A percentile compares a stretch with the other conserved stretches of the same genome.
phyloP scores from a whole-genome alignment of 2,797 vertebrate genomes.

The Chrosomus eos region DNA sequence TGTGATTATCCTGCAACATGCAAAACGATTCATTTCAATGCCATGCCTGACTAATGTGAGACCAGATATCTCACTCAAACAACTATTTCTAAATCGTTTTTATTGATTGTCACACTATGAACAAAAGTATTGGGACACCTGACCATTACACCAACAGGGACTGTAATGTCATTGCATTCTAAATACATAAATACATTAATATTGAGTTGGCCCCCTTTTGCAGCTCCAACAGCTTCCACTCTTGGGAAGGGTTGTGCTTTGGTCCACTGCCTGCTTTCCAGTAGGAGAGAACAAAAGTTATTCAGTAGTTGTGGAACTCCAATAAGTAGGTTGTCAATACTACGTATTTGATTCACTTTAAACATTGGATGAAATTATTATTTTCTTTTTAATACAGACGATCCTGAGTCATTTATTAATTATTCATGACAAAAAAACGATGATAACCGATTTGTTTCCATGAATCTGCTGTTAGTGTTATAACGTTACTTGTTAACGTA shows the following conservation, averaged over 20 bases:
- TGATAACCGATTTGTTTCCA: no score
- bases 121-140: neutral
- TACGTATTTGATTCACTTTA: no score
- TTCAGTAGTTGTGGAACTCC: no score
- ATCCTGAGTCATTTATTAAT: no score
- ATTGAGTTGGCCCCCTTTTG: neutral
- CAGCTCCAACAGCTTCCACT: neutral
- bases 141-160: neutral
- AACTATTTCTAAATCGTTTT: neutral
- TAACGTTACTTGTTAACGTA: no score
- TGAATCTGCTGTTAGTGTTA: no score
- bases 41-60: neutral
- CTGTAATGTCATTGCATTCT: neutral
- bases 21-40: slow-evolving; percentile 13
- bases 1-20: slow-evolving; percentile 47
- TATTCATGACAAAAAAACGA: no score
- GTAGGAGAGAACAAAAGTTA: no score
- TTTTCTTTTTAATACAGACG: no score
- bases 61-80: neutral
- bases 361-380: no score
- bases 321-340: no score
- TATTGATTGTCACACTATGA: neutral
- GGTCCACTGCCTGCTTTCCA: no score
- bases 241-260: neutral
- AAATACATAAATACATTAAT: neutral